These are phyloP conservation scores for Tychaedon coryphoeus DNA, from an alignment of 2,113 vertebrate genomes.

Conservation along the genomic window DNA sequence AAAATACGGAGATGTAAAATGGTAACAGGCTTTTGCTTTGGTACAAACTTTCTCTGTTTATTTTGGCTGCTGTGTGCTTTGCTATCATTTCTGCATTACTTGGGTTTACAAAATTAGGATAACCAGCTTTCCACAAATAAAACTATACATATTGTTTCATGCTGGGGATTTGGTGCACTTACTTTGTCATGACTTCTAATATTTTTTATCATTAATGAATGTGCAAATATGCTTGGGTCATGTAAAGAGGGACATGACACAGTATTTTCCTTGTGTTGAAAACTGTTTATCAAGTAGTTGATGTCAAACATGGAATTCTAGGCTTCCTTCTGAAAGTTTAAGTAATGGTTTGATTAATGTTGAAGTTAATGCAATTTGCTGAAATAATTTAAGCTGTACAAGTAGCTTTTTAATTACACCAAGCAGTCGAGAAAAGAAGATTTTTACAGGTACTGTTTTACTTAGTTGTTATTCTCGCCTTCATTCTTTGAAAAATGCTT, in stretches of 20 bases:
- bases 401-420: not conserved
- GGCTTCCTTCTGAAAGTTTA: not conserved
- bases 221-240: not conserved
- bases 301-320: not conserved
- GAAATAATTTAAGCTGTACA: conserved; percentile 8
- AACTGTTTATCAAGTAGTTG: not conserved
- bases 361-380: conserved; percentile 9
- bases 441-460: not conserved
- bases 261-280: not conserved
- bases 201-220: not conserved
- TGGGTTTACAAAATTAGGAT: not conserved
- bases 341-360: conserved; percentile 30
- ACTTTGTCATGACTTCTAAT: not conserved
- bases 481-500: not conserved
- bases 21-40: not conserved
- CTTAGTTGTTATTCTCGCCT: not conserved
- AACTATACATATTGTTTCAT: not conserved
- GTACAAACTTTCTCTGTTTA: not conserved
- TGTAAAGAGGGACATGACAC: not conserved
- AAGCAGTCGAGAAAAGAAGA: not conserved
- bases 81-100: not conserved
- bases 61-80: not conserved
- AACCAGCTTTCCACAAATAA: not conserved
- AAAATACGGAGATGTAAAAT: not conserved
- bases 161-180: not conserved